Evolutionary conservation across 2,113 vertebrate species (phyloP), one percentile per base, ranked within the genome.

Genomic region (Oenanthe melanoleuca): DNA sequence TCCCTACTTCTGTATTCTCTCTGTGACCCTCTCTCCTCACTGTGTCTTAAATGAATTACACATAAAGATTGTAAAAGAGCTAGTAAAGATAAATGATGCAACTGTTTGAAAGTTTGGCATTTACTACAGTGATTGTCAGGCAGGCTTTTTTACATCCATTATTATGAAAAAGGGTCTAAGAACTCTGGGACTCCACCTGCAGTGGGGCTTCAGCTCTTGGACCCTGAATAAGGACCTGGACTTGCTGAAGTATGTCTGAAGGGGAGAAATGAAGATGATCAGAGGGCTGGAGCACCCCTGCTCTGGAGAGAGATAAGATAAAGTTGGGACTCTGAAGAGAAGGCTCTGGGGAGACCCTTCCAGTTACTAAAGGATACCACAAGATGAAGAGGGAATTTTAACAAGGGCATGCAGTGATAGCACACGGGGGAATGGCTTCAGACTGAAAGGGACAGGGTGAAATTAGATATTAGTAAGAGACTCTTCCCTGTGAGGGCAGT

Each of bases 71-170:
- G n/a, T n/a, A 26, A 70, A 82, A 89, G 25, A 65, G 3, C 10
- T 45, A 24, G 38, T 55, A 61, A 84, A 89, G 28, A 37, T 31
- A 75, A 80, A 64, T 55, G 11, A 60, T 1, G 3, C 6, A 60
- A 52, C 9, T 42, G 19, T 56, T 65, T 19, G 33, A 87, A 67
- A 72, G 6, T 26, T 38, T 18, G 56, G 14, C 18, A 52, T 7
- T 44, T 20, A 37, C 12, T 13, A 37, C 14, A 50, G 8, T 0
- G 0, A 24, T 56, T 49, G 5, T 45, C 20, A 92, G 8, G 5
- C 1, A 0, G 61, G 8, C 0, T 9, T 34, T 50, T 65, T 60
- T 31, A 31, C 40, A 45, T 4, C 10, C 12, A 40, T 59, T 60
- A 22, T 45, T 57, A 67, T 4, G 8, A 50, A 60, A 69, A 72